Conservation (phyloP, 2,888 invertebrate genomes). For the Nebria brevicollis region DNA sequence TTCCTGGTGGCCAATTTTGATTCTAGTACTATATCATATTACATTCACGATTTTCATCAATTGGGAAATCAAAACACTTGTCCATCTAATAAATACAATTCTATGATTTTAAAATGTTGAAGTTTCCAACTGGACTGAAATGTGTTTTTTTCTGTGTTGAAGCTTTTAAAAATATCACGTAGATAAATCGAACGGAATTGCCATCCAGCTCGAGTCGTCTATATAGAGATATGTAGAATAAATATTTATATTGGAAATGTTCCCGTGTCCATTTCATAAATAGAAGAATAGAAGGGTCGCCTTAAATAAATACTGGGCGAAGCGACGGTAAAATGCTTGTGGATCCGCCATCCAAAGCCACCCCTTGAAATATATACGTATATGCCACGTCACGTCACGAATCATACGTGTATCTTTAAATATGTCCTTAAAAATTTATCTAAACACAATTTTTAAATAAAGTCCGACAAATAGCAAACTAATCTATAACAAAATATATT, state of each 20-base stretch:
- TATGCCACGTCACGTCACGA: conserved; percentile 40
- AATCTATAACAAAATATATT: too few species aligned
- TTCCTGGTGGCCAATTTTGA: not conserved
- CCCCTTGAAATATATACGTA: not conserved
- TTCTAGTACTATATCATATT: not conserved
- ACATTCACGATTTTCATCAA: not conserved
- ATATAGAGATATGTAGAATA: conserved; percentile 52
- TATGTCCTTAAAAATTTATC: not conserved
- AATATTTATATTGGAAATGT: conserved; percentile 63
- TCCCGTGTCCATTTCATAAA: conserved; percentile 60
- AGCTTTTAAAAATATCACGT: not conserved
- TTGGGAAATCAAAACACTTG: too few species aligned
- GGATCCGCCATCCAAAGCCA: not conserved
- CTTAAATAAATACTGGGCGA: conserved; percentile 57
- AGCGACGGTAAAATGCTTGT: conserved; percentile 35
- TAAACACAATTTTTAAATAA: too few species aligned
- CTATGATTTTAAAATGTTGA: not conserved
- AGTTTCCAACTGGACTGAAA: too few species aligned
- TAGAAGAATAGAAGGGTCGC: conserved; percentile 56
- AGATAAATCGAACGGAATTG: conserved; percentile 24
- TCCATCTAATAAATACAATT: too few species aligned
- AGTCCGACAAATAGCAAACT: too few species aligned
- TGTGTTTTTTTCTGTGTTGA: too few species aligned
- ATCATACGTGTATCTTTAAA: conserved; percentile 5
- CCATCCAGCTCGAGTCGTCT: not conserved